Percentiles rank a stretch among this genome's conserved stretches.
phyloP scores from a whole-genome alignment of 2,888 invertebrate species.

The Lordiphosa fenestrarum region DNA sequence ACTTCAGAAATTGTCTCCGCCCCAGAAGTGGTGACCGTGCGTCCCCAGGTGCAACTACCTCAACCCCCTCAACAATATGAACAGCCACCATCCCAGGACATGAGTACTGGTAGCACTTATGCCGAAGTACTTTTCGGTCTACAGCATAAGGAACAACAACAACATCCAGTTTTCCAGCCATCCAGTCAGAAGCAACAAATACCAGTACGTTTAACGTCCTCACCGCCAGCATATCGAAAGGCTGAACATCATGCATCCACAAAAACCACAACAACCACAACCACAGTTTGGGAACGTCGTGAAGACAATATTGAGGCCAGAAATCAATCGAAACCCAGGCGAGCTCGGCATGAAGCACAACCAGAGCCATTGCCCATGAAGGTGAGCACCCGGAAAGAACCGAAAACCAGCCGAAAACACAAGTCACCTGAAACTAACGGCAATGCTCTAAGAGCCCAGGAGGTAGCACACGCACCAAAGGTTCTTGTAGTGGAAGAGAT shows the following conservation, averaged over 20 bases:
- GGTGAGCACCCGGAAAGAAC: constrained; percentile 52
- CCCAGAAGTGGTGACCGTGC: constrained; percentile 23
- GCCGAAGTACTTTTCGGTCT: constrained; percentile 78
- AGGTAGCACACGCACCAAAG: constrained; percentile 9
- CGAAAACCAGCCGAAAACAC: constrained; percentile 36
- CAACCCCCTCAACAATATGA: constrained; percentile 32
- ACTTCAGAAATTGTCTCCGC: constrained; percentile 21
- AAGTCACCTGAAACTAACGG: constrained; percentile 52
- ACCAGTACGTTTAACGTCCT: constrained; percentile 57
- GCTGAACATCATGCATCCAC: constrained; percentile 69
- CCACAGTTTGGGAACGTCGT: constrained; percentile 70
- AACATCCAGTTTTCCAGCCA: constrained; percentile 81
- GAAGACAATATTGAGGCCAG: constrained; percentile 54
- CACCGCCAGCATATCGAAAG: constrained; percentile 49
- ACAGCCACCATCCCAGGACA: constrained; percentile 34
- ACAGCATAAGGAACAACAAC: constrained; percentile 62
- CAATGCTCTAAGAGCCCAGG: constrained; percentile 37
- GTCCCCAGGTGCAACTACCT: constrained; percentile 45
- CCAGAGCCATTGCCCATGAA: constrained; percentile 61
- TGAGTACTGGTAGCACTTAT: constrained; percentile 71
- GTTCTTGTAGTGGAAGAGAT: constrained; percentile 28
- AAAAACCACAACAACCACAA: constrained; percentile 58
- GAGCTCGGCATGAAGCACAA: constrained; percentile 55
- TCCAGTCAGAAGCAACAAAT: constrained; percentile 79
- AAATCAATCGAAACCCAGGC: constrained; percentile 36